Conservation (phyloP, 2,113 vertebrate genomes). For the Sylvilagus bachmani region DNA sequence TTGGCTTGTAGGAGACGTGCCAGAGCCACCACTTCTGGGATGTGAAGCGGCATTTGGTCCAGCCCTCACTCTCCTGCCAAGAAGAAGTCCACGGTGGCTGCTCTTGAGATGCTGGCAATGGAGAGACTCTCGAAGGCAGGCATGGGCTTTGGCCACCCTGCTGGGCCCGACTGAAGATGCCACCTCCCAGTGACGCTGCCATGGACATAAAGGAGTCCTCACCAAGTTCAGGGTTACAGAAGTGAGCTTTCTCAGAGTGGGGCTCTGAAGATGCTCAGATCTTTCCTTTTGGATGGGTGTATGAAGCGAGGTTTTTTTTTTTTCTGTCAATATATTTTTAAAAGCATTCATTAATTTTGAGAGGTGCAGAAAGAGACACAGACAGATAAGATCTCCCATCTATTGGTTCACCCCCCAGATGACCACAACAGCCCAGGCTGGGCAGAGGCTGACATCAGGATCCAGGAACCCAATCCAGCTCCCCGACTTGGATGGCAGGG, state of each 20-base stretch:
- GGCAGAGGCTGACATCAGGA: no score
- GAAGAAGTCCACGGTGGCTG: not conserved
- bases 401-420: no score
- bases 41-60: not conserved
- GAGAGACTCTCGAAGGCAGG: not conserved
- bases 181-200: rapidly evolving
- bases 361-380: no score
- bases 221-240: not conserved
- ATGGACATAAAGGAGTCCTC: slow-evolving; percentile 57
- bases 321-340: not conserved
- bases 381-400: no score
- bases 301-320: slow-evolving; percentile 69
- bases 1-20: not conserved
- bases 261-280: not conserved
- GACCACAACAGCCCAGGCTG: no score
- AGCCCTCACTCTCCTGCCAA: not conserved
- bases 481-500: no score
- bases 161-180: not conserved
- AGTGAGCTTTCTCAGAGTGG: not conserved
- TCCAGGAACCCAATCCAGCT: no score
- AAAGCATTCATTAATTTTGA: no score
- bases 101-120: not conserved
- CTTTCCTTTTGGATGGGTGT: slow-evolving; percentile 58
- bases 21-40: not conserved
- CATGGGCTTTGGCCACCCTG: not conserved